phyloP scores from a whole-genome alignment of 2,797 vertebrate genomes.

The Dermochelys coriacea region DNA sequence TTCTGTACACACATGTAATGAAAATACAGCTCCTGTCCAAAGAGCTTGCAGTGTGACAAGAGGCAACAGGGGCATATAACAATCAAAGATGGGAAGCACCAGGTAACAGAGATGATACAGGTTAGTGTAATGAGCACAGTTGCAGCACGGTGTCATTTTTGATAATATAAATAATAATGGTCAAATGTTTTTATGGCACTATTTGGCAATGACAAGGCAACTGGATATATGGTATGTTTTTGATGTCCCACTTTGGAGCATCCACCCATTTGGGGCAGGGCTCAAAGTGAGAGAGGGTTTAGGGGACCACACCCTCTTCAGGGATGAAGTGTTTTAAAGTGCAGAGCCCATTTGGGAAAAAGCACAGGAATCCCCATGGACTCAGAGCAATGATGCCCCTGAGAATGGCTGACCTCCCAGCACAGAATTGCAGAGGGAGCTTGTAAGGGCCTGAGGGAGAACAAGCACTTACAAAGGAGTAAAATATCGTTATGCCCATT shows the following conservation, averaged over 20 bases:
- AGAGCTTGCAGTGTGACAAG: conserved; percentile 29
- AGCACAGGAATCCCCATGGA: background rate
- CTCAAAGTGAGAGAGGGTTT: background rate
- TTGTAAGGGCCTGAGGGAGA: background rate
- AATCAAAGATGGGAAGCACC: conserved; percentile 20
- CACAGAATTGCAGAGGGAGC: background rate
- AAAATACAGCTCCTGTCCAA: background rate
- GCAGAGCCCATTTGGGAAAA: background rate
- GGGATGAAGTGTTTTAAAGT: background rate
- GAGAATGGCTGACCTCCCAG: background rate
- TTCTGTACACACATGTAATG: accelerated
- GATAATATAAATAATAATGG: background rate
- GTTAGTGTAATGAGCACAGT: conserved; percentile 40
- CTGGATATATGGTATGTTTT: background rate
- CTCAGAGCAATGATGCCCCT: background rate
- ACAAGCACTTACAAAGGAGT: background rate
- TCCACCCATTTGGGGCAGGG: background rate
- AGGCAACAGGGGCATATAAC: conserved; percentile 17
- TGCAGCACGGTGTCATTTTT: background rate
- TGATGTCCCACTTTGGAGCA: background rate
- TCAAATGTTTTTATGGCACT: too few relatives aligned
- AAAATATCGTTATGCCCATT: background rate
- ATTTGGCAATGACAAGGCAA: conserved; percentile 42
- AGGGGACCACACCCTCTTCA: background rate
- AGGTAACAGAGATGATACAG: background rate